Evolutionary conservation across 2,113 vertebrate genomes (phyloP).

Genomic region (Glaucomys volans): DNA sequence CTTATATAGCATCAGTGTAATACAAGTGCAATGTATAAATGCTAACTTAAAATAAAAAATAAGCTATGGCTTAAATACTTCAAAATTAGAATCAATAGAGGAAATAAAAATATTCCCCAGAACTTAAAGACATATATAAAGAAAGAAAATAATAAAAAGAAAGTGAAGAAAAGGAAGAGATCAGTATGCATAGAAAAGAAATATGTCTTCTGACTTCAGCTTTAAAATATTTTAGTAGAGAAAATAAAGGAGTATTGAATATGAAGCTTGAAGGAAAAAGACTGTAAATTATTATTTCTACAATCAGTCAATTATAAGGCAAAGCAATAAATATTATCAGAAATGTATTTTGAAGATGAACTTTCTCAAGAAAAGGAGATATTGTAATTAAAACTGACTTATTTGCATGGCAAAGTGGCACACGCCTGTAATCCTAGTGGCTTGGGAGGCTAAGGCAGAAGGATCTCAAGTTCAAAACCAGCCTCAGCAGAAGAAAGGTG

Average conservation of each 20-base stretch:
- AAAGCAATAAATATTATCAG: neutral
- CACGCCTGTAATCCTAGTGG: no score
- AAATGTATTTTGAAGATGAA: constrained; percentile 26
- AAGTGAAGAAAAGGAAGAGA: neutral
- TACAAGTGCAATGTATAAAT: neutral
- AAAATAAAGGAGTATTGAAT: neutral
- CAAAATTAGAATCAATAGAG: neutral
- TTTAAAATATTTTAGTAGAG: neutral
- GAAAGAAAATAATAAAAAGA: neutral
- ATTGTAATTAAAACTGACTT: neutral
- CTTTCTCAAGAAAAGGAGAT: neutral
- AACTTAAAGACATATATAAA: neutral
- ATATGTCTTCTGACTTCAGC: neutral
- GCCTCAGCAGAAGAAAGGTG: no score
- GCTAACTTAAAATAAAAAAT: neutral
- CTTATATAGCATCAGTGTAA: neutral
- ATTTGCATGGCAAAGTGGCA: neutral
- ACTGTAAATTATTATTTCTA: neutral
- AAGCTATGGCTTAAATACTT: neutral
- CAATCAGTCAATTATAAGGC: neutral
- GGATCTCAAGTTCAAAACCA: no score
- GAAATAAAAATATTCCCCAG: neutral
- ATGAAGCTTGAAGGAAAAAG: neutral
- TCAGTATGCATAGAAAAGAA: neutral
- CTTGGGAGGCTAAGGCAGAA: no score